phyloP scores from a whole-genome alignment of 2,113 vertebrate species.

The Scomber japonicus region DNA sequence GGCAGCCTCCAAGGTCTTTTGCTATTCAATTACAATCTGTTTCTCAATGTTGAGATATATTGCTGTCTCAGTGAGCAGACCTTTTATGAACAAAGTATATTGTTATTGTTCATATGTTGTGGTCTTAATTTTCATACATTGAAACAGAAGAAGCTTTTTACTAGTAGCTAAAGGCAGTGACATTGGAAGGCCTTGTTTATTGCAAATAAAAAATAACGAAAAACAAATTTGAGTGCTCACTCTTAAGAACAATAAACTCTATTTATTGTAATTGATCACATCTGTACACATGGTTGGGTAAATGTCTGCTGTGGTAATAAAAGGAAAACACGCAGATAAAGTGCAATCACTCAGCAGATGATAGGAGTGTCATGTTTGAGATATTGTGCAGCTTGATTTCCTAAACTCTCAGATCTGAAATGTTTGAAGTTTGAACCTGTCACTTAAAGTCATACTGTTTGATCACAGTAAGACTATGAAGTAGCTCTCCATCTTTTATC shows the following conservation, averaged over 20 bases:
- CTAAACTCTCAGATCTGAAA: neutral
- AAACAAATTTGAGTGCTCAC: neutral
- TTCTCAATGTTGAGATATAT: slow-evolving; percentile 35
- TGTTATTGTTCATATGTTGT: slow-evolving; percentile 48
- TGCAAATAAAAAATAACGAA: slow-evolving; percentile 33
- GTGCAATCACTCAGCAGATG: slow-evolving; percentile 12
- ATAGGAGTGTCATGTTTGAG: slow-evolving; percentile 16
- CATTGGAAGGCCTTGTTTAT: slow-evolving; percentile 19
- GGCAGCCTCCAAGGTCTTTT: slow-evolving; percentile 12
- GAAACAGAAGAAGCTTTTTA: slow-evolving; percentile 19
- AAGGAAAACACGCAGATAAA: slow-evolving; percentile 26
- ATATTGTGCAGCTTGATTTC: slow-evolving; percentile 18
- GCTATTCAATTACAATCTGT: slow-evolving; percentile 29
- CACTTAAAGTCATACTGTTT: slow-evolving; percentile 18
- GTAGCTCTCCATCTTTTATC: slow-evolving; percentile 2
- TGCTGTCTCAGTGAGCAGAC: slow-evolving; percentile 9
- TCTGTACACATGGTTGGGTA: neutral
- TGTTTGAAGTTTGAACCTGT: slow-evolving; percentile 47
- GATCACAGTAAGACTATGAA: slow-evolving; percentile 10
- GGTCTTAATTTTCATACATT: slow-evolving; percentile 30
- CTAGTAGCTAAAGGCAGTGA: slow-evolving; percentile 8
- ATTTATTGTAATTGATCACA: slow-evolving; percentile 51
- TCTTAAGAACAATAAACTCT: slow-evolving; percentile 39
- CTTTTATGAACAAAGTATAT: slow-evolving; percentile 32
- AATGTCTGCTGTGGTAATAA: slow-evolving; percentile 3